Evolutionary conservation across 2,113 vertebrate genomes (phyloP).

Genomic region (Myiozetetes cayanensis): DNA sequence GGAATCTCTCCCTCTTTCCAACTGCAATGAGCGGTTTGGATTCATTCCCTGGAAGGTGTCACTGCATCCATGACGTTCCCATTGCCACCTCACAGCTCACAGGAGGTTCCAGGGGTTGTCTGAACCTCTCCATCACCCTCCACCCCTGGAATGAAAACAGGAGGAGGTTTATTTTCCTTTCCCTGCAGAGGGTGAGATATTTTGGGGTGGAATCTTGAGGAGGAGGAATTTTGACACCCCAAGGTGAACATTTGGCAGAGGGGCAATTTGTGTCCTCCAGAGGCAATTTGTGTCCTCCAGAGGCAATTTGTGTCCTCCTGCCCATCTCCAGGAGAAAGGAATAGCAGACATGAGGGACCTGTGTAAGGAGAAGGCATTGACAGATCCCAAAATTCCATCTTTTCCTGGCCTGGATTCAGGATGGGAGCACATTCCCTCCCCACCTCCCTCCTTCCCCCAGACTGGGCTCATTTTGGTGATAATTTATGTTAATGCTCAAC

Average conservation of each 20-base stretch:
- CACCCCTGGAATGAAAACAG: not conserved
- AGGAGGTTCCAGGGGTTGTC: not conserved
- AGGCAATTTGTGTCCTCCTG: not conserved
- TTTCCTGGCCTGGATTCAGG: not conserved
- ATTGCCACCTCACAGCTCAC: fast-evolving
- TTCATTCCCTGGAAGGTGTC: not conserved
- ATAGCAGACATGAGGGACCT: not conserved
- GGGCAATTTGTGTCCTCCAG: not conserved
- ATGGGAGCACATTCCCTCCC: not conserved
- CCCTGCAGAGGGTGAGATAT: not conserved
- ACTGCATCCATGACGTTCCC: fast-evolving
- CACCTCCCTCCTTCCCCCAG: not conserved
- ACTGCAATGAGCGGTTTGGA: not conserved
- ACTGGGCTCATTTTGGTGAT: not conserved
- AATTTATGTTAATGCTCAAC: not conserved
- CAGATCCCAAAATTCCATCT: not conserved
- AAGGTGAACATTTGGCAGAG: not conserved
- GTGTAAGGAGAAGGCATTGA: not conserved
- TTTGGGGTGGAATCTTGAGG: not conserved
- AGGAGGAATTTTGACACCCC: not conserved
- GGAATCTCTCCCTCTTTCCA: not conserved
- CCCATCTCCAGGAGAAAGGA: not conserved
- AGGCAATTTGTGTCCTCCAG: not conserved
- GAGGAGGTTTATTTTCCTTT: not conserved
- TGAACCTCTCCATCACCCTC: not conserved